Evolutionary conservation across 2,888 invertebrate species (phyloP), one percentile per base, ranked within the genome.

Genomic region (Caenorhabditis sinica): DNA sequence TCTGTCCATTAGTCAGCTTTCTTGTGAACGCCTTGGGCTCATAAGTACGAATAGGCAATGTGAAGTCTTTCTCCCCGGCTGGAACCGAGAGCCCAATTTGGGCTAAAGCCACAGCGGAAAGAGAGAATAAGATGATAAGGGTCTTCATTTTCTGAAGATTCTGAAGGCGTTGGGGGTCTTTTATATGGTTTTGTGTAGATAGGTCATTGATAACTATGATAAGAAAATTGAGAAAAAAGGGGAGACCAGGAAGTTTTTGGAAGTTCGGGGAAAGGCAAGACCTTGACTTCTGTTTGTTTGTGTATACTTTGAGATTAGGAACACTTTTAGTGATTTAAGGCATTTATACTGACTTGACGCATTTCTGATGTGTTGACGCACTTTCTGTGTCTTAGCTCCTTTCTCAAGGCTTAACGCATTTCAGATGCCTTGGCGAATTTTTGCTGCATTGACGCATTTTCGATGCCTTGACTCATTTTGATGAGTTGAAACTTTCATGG

Each of bases 1-100:
- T 71, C 43, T 71, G 23, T 58, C 71, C 71, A 58, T 71, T 58
- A 1, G 15, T 9, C 20, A 71, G 20, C 43, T 25, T 56, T 25
- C 71, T 56, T 15, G 71, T 71, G 43, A 71, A 65, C 17, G 65
- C 65, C 4, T 65, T 65, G n/a, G 25, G 25, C 0, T 28, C 45
- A 23, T 1, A 28, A 28, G 65, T 13, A 15, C 13, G 3, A n/a
- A 65, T 45, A 0, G 65, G 65, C 0, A 65, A 17, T 0, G 23
- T 15, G 9, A 45, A 65, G 15, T 65, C 65, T 25, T 65, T 45
- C 0, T 9, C n/a, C 0, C 45, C 65, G 6, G 23, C 63, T 17
- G 63, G 63, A 43, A 61, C 11, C 3, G 11, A 33, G 11, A 61
- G 33, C 15, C 61, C 61, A 20, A 36, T 1, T 25, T 36, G 36